Evolutionary conservation across 2,113 vertebrate species (phyloP), one percentile per base, ranked within the genome.

Genomic region (Festucalex cinctus): DNA sequence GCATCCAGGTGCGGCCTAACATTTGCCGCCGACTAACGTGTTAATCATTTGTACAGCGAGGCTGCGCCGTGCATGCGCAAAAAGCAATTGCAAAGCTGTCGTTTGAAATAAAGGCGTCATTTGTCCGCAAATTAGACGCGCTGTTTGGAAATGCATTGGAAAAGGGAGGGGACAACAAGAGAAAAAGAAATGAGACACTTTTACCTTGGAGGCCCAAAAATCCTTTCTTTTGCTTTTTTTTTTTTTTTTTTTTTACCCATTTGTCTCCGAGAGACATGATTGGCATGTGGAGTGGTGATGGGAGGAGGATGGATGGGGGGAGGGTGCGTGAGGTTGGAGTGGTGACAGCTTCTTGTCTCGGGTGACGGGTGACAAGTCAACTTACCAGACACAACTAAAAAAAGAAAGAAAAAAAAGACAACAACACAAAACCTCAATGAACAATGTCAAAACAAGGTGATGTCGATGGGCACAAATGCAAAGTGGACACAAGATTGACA

Each of bases 381-480:
- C 97, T 99, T 99, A 99, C 97, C 97, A 97, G 95, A 98, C 89
- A 95, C 86, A 93, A 98, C 97, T 99, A 95, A 94, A 88, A 98
- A 96, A 84, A 84, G 91, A 90, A 92, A 87, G 93, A 92, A 94
- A 93, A 92, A 93, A 94, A 93, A 92, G 82, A 95, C 92, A 93
- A 94, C 89, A 93, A 92, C 89, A 92, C 86, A 91, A 92, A 91
- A 93, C 93, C 88, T 90, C 92, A 92, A 92, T 89, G 82, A 90
- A 63, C 74, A 77, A 66, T 69, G 81, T 56, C 80, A 70, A 74
- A 65, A 78, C 5, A 81, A 68, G 75, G 68, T 65, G 66, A 87
- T 75, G 81, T 78, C 59, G 51, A 85, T 83, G 77, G 71, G 58
- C 51, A 63, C 70, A 85, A 70, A 77, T 63, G 26, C 14, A 71